phyloP scores from a whole-genome alignment of 92 coral and sea anemone genomes.

The Epizoanthus ramosus region DNA sequence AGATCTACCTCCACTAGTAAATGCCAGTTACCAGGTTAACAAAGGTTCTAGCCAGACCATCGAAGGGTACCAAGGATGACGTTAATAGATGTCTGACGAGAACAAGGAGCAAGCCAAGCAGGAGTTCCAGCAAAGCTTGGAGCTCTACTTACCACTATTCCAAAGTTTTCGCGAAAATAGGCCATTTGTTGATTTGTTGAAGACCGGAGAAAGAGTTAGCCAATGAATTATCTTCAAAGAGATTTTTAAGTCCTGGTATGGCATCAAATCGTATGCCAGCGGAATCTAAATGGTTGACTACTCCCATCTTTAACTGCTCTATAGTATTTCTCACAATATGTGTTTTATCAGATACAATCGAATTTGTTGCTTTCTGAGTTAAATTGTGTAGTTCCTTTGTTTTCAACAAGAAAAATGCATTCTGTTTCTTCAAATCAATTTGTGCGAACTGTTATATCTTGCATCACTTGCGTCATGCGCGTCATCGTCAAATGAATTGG shows the following conservation, averaged over 20 bases:
- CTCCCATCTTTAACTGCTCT: slow-evolving; percentile 24
- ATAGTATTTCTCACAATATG: slow-evolving; percentile 41
- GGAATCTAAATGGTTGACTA: slow-evolving; percentile 10
- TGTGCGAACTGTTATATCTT: slow-evolving; percentile 28
- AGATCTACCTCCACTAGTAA: too few species aligned
- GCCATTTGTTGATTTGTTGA: slow-evolving; percentile 36
- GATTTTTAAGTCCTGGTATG: slow-evolving; percentile 53
- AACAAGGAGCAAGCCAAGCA: too few species aligned
- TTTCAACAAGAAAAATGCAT: slow-evolving; percentile 53
- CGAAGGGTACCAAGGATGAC: too few species aligned
- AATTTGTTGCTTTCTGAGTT: slow-evolving; percentile 51
- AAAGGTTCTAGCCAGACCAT: too few species aligned
- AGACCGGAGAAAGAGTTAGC: slow-evolving; percentile 41
- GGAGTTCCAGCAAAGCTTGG: too few species aligned
- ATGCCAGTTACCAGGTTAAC: too few species aligned
- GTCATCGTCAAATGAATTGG: slow-evolving; percentile 6
- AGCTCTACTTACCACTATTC: slow-evolving; percentile 59
- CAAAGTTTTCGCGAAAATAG: slow-evolving; percentile 48
- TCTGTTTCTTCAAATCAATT: slow-evolving; percentile 40
- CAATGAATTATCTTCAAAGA: slow-evolving; percentile 47
- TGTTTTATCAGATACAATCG: slow-evolving; percentile 46
- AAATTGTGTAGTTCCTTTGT: slow-evolving; percentile 45
- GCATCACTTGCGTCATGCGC: slow-evolving; percentile 12
- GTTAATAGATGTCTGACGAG: too few species aligned
- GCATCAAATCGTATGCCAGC: slow-evolving; percentile 44